A percentile compares a stretch with the other conserved stretches of the same genome.
Conservation (phyloP, 2,797 vertebrate species). For the Lagocephalus sceleratus region DNA sequence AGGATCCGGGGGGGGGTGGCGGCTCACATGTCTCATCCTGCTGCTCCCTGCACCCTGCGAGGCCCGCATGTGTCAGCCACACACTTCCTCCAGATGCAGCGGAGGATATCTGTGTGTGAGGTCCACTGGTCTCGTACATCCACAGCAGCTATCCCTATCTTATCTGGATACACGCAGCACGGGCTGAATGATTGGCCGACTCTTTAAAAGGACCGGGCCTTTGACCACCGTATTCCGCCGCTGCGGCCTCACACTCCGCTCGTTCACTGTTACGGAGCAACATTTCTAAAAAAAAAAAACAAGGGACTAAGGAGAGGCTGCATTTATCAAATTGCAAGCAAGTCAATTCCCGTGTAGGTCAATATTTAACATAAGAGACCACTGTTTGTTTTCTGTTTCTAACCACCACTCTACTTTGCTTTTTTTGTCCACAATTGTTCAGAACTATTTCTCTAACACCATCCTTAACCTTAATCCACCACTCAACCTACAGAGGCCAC, state of each 20-base stretch:
- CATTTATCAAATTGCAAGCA: neutral
- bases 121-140: constrained; percentile 23
- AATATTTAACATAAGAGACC: neutral
- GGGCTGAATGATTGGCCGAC: neutral
- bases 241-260: neutral
- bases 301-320: no score
- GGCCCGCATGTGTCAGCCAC: constrained; percentile 57
- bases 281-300: constrained; percentile 1
- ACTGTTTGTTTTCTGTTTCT: constrained; percentile 4
- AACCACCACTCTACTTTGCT: constrained; percentile 1
- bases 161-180: constrained; percentile 6
- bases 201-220: no score
- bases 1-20: constrained; percentile 34
- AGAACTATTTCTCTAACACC: constrained; percentile 4
- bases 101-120: constrained; percentile 19
- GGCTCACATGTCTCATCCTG: constrained; percentile 51
- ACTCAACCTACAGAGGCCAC: neutral
- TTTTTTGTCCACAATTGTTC: neutral
- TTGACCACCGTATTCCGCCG: no score
- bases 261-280: constrained; percentile 1
- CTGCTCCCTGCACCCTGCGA: constrained; percentile 51
- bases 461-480: neutral
- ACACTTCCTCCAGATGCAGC: constrained; percentile 71
- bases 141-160: constrained; percentile 19
- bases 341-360: neutral